A percentile compares a stretch with the other conserved stretches of the same genome.
Conservation (phyloP, 2,888 invertebrate genomes). For the Allygus modestus region DNA sequence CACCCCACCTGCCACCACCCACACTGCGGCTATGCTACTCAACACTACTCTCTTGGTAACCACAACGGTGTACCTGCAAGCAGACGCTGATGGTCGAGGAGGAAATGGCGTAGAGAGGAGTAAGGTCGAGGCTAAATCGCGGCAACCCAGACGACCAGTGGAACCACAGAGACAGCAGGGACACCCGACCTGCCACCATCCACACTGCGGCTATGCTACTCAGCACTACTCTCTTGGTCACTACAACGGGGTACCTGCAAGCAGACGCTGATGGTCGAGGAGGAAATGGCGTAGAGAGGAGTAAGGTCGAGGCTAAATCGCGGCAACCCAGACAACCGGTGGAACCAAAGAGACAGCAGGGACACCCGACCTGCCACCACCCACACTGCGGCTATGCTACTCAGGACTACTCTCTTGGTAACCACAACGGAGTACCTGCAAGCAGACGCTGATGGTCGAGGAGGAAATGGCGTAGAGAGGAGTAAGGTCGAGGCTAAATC, state of each 20-base stretch:
- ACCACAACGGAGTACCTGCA: conserved; percentile 94
- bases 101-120: conserved; percentile 96
- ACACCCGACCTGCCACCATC: conserved; percentile 95
- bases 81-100: conserved; percentile 93
- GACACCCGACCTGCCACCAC: conserved; percentile 73
- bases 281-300: no score
- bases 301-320: no score
- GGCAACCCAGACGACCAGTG: conserved; percentile 89
- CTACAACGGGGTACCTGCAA: conserved; percentile 92
- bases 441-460: no score
- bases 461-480: no score
- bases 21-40: no score
- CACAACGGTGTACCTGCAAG: conserved; percentile 99
- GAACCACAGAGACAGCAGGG: conserved; percentile 95
- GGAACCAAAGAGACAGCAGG: conserved; percentile 80
- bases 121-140: conserved; percentile 95
- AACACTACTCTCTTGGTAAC: no score
- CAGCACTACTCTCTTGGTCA: conserved; percentile 90
- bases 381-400: conserved; percentile 95
- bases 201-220: conserved; percentile 94
- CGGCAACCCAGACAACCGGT: not conserved
- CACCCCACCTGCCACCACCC: no score
- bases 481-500: no score
- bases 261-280: conserved; percentile 70
- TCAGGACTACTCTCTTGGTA: conserved; percentile 89